phyloP scores from a whole-genome alignment of 2,888 invertebrate species.

The Steinernema hermaphroditum region DNA sequence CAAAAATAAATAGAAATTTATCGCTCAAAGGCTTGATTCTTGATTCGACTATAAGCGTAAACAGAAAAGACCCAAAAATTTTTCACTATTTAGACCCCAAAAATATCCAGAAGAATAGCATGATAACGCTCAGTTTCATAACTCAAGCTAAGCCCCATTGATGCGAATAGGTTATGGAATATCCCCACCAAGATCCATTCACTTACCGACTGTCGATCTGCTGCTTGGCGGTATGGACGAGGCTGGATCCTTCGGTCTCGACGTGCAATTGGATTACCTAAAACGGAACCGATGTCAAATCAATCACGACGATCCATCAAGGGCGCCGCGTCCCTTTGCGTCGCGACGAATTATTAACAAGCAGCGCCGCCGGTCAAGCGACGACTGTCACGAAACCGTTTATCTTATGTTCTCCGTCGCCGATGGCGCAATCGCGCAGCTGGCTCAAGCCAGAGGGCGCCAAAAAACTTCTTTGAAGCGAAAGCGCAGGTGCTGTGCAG shows the following conservation, averaged over 20 bases:
- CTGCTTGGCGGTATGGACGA: constrained; percentile 33
- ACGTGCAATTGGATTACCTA: constrained; percentile 56
- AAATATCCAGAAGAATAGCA: no score
- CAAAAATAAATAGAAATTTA: no score
- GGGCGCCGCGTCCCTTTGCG: not conserved
- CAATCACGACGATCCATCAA: not conserved
- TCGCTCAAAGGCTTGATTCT: no score
- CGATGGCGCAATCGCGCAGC: not conserved
- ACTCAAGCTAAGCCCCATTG: no score
- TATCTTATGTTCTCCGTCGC: no score
- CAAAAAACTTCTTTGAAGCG: constrained; percentile 1
- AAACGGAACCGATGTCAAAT: constrained; percentile 28
- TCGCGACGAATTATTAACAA: not conserved
- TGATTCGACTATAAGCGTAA: no score
- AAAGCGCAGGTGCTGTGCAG: constrained; percentile 1
- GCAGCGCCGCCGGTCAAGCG: not conserved
- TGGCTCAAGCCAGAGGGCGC: not conserved
- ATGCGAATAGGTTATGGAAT: no score
- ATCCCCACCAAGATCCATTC: not conserved
- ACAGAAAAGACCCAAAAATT: no score
- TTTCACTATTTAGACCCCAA: no score
- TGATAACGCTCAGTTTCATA: no score
- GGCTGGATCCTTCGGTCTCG: constrained; percentile 53
- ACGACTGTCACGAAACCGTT: constrained; percentile 25
- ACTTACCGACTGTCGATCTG: constrained; percentile 4